Evolutionary conservation across 2,888 invertebrate genomes (phyloP).

Genomic region (Halocaridina rubra): DNA sequence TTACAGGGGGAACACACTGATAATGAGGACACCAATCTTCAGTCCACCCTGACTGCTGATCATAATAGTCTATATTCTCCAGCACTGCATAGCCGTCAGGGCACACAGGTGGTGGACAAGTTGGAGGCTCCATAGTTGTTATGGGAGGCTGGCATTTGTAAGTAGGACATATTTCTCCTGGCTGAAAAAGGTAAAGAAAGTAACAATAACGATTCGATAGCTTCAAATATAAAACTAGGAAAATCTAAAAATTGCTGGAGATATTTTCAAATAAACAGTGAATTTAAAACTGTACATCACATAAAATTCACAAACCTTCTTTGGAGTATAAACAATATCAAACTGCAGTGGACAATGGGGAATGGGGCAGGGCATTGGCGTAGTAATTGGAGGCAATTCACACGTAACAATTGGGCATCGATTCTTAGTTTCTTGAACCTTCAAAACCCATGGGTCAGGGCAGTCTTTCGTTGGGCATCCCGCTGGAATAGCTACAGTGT

Average conservation of each 20-base stretch:
- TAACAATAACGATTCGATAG: too few species aligned
- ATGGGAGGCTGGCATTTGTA: constrained; percentile 64
- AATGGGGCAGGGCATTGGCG: constrained; percentile 69
- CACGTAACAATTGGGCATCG: constrained; percentile 60
- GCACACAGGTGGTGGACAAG: constrained; percentile 52
- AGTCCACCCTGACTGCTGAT: constrained; percentile 9
- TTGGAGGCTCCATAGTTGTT: constrained; percentile 66
- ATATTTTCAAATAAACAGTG: not conserved
- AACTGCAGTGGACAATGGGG: constrained; percentile 75
- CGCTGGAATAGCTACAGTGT: constrained; percentile 16
- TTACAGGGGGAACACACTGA: constrained; percentile 72
- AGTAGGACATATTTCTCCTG: constrained; percentile 63
- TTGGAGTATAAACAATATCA: constrained; percentile 65
- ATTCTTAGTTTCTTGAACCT: constrained; percentile 21
- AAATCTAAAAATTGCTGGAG: not conserved
- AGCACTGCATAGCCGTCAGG: constrained; percentile 64
- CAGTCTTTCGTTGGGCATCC: constrained; percentile 59
- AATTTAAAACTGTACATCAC: not conserved
- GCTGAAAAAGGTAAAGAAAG: not conserved
- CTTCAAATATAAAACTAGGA: not conserved
- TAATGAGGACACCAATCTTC: constrained; percentile 49
- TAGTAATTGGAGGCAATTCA: constrained; percentile 45
- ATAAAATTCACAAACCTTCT: constrained; percentile 31
- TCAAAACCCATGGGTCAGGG: constrained; percentile 52
- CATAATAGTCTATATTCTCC: constrained; percentile 67